A percentile compares a stretch with the other conserved stretches of the same genome.
phyloP scores from a whole-genome alignment of 1,140 invertebrate genomes.

The Pseudomyrmex gracilis region DNA sequence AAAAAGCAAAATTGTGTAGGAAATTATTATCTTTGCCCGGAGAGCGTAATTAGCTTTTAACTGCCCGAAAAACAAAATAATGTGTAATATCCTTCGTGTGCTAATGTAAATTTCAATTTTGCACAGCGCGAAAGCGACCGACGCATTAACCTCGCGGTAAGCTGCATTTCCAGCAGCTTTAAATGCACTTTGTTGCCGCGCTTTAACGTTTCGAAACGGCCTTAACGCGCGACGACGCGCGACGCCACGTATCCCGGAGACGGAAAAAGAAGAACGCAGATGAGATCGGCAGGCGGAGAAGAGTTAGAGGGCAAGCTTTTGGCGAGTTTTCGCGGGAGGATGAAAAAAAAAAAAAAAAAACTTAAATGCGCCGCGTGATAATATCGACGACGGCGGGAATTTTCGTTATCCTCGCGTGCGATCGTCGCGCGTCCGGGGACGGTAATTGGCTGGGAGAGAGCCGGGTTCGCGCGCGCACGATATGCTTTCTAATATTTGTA shows the following conservation, averaged over 20 bases:
- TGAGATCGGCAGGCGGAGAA: slow-evolving; percentile 5
- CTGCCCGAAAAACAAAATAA: neutral
- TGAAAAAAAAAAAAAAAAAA: neutral
- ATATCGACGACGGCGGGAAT: slow-evolving; percentile 59
- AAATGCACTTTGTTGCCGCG: slow-evolving; percentile 35
- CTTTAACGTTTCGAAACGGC: neutral
- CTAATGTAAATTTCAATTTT: slow-evolving; percentile 45
- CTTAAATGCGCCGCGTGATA: slow-evolving; percentile 34
- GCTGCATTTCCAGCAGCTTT: slow-evolving; percentile 41
- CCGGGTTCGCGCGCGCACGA: slow-evolving; percentile 50
- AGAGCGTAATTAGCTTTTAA: slow-evolving; percentile 16
- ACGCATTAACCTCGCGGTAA: slow-evolving; percentile 29
- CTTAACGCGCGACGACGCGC: neutral
- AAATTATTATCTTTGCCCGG: neutral
- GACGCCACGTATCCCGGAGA: neutral
- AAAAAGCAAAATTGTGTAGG: neutral
- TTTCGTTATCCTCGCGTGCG: slow-evolving; percentile 71
- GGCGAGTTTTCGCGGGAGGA: slow-evolving; percentile 14
- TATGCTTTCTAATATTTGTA: slow-evolving; percentile 79
- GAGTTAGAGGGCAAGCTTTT: neutral
- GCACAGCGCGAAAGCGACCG: neutral
- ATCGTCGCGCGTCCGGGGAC: slow-evolving; percentile 59
- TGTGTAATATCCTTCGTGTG: neutral
- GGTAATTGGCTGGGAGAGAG: slow-evolving; percentile 67
- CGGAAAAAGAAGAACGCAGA: neutral